These are phyloP conservation scores for Galeopsomyia nigrocyanea DNA, from an alignment of 2,888 invertebrate genomes.

Conservation along the genomic window DNA sequence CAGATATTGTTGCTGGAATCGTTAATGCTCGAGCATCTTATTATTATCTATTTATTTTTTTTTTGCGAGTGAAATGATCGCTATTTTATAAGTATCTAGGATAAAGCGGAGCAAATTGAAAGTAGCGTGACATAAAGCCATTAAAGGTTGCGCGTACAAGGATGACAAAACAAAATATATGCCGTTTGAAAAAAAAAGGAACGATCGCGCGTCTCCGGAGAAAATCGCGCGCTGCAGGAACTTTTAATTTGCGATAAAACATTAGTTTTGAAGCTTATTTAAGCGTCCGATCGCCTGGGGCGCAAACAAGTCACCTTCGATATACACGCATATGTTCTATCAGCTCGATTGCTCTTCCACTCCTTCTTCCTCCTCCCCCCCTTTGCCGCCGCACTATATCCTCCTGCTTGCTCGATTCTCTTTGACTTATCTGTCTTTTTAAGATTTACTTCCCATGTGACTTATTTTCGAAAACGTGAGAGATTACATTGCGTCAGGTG, in stretches of 20 bases:
- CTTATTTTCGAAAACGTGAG: constrained; percentile 27
- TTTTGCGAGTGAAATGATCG: too few relatives aligned
- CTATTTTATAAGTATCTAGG: too few relatives aligned
- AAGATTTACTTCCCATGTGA: constrained; percentile 34
- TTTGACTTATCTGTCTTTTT: constrained; percentile 44
- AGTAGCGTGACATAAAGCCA: constrained; percentile 29
- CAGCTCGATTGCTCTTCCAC: neutral
- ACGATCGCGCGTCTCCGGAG: neutral
- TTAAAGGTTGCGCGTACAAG: constrained; percentile 2
- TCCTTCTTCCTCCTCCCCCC: constrained; percentile 27
- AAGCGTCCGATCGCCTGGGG: constrained; percentile 53
- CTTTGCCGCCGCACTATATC: constrained; percentile 23
- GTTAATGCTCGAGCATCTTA: too few relatives aligned
- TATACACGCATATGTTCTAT: constrained; percentile 1
- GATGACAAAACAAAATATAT: constrained; percentile 18
- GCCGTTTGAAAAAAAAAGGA: neutral
- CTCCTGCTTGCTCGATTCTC: constrained; percentile 34
- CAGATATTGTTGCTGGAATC: too few relatives aligned
- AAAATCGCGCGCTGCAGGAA: neutral
- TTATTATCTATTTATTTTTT: too few relatives aligned
- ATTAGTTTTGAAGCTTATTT: constrained; percentile 57
- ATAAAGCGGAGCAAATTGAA: neutral
- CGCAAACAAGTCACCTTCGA: constrained; percentile 55
- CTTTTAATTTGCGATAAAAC: constrained; percentile 62
- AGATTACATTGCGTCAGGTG: constrained; percentile 7